A percentile compares a stretch with the other conserved stretches of the same genome.
Evolutionary conservation across 2,797 vertebrate species (phyloP).

Genomic region (Bufotes viridis): DNA sequence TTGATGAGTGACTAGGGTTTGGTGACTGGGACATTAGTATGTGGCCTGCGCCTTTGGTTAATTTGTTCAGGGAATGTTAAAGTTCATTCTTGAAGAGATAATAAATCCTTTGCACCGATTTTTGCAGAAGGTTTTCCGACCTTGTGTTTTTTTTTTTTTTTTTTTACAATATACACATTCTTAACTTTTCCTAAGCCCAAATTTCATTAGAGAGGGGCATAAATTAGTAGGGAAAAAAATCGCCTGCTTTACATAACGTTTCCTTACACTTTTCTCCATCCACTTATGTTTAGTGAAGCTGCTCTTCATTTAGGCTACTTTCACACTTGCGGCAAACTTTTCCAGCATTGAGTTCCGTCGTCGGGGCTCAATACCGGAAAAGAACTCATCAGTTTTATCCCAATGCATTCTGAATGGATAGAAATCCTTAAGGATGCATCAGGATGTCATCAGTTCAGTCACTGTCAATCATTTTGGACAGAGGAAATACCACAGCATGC

Average conservation of each 20-base stretch:
- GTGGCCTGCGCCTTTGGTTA: neutral
- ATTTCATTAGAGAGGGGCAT: neutral
- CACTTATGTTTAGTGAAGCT: neutral
- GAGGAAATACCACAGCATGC: too few relatives aligned
- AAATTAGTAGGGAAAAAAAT: neutral
- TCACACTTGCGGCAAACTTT: too few relatives aligned
- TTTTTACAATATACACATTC: neutral
- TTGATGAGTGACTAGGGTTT: slow-evolving; percentile 12
- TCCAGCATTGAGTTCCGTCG: too few relatives aligned
- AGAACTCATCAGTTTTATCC: too few relatives aligned
- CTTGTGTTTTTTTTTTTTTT: neutral
- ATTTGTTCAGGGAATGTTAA: slow-evolving; percentile 13
- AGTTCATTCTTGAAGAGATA: neutral
- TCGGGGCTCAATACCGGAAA: too few relatives aligned
- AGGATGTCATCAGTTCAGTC: too few relatives aligned
- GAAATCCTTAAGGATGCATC: too few relatives aligned
- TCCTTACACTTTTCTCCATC: neutral
- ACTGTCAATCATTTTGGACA: too few relatives aligned
- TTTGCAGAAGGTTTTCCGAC: neutral
- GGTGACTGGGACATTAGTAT: neutral
- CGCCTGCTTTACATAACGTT: neutral
- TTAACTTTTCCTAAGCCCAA: neutral
- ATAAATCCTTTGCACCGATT: neutral
- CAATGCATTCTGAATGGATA: too few relatives aligned
- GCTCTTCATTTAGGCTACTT: too few relatives aligned